Base-by-base conservation (phyloP, 2,888 invertebrate species). In the Drosophila recens region DNA sequence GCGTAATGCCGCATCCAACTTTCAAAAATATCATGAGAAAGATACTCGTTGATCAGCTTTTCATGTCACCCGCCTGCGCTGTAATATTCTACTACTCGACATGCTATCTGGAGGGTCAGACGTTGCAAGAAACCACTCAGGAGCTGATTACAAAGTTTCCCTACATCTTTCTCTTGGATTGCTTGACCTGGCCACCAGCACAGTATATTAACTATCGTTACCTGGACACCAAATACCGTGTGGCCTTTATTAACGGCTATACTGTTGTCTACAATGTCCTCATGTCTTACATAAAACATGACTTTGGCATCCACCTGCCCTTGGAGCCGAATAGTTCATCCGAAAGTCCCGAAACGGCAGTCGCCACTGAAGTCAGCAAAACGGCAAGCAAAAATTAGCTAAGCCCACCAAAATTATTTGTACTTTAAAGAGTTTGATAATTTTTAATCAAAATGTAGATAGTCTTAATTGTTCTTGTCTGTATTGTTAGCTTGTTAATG, bases 131-230 rank as follows among this genome's bases (percentile, higher is more conserved):
- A 46, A 94, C 94, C 72, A 94, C 93, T 79, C 83, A 91, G 63
- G 97, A 96, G 93, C 93, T 96, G 45, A 94, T 93, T 79, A 87
- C 93, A 1, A 98, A 97, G 92, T 96, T 97, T 90, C 91, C 94
- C 40, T 94, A 94, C 78, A 95, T 96, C 23, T 97, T 97, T 87
- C 93, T 98, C 96, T 95, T 96, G 82, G 98, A 98, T 91, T 98
- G 98, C 94, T 92, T 95, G 66, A 95, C 97, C 63, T 99, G 98
- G 98, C 98, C 98, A 4, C 97, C 97, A 46, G 95, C 96, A 2
- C 98, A 99, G 92, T 96, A 96, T 85, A 90, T 98, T 13, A 99
- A 99, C 93, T 99, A 98, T 92, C 95, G 96, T 80, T 96, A 95
- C 87, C 92, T 99, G 71, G 96, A 97, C 33, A 94, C 96, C 17